A percentile compares a stretch with the other conserved stretches of the same genome.
These are phyloP conservation scores for Tinamus guttatus DNA, from an alignment of 2,113 vertebrate genomes.

Conservation along the genomic window DNA sequence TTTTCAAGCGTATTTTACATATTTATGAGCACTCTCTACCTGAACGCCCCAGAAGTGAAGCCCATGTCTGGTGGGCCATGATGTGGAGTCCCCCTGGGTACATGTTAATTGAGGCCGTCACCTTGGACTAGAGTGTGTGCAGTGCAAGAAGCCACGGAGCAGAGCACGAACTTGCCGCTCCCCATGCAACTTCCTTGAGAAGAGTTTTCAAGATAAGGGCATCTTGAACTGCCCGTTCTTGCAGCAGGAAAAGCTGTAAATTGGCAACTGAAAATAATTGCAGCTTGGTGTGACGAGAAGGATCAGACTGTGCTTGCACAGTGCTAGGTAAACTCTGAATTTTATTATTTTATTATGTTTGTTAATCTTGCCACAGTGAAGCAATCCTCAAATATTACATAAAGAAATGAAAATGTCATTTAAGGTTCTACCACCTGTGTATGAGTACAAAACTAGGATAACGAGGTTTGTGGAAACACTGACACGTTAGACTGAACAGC, in stretches of 20 bases:
- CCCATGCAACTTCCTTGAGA: accelerated
- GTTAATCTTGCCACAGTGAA: not conserved
- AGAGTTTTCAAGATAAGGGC: accelerated
- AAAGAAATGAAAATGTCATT: not conserved
- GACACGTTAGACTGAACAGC: accelerated
- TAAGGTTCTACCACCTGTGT: not conserved
- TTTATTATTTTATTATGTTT: not conserved
- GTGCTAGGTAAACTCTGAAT: not conserved
- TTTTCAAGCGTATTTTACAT: not conserved
- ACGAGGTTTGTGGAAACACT: accelerated
- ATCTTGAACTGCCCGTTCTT: not conserved
- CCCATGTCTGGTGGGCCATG: not conserved
- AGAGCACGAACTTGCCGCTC: not conserved
- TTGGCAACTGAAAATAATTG: not conserved
- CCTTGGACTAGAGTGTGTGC: accelerated
- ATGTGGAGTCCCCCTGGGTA: not conserved
- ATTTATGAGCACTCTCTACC: not conserved
- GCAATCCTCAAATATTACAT: not conserved
- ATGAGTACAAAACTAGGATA: accelerated
- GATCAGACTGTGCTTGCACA: not conserved
- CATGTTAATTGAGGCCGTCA: not conserved
- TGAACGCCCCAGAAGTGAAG: not conserved
- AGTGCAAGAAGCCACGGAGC: accelerated
- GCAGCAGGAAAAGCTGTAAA: not conserved
- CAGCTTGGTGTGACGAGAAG: accelerated